A percentile compares a stretch with the other conserved stretches of the same genome.
These are phyloP conservation scores for Corvus hawaiiensis DNA, from an alignment of 2,113 vertebrate genomes.

Conservation along the genomic window DNA sequence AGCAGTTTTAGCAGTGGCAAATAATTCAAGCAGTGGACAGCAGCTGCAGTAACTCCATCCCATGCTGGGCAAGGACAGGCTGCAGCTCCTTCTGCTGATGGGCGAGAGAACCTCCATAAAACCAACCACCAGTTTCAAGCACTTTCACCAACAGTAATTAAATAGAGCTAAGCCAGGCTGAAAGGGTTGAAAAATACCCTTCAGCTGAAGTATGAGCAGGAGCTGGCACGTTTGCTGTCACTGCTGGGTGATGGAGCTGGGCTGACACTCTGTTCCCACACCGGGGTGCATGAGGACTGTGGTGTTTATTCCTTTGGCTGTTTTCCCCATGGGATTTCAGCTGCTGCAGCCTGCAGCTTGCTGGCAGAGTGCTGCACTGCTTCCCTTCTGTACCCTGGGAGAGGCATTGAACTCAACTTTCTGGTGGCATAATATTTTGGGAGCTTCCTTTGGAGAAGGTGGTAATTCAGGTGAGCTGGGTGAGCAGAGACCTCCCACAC, in stretches of 20 bases:
- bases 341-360: background rate
- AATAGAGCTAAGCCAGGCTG: background rate
- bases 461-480: background rate
- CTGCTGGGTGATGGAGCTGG: background rate
- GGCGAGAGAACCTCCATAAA: background rate
- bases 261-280: background rate
- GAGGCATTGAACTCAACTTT: background rate
- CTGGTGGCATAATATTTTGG: background rate
- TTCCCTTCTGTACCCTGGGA: background rate
- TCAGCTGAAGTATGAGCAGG: background rate
- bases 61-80: background rate
- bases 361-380: background rate
- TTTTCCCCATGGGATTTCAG: background rate
- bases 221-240: background rate
- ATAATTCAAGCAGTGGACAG: background rate
- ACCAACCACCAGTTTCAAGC: background rate
- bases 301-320: background rate
- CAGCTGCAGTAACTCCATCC: background rate
- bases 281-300: accelerated
- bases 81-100: background rate
- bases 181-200: background rate
- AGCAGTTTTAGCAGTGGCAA: background rate
- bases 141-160: background rate
- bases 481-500: background rate
- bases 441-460: background rate